Conservation (phyloP, 2,888 invertebrate species). For the Sialis lutaria region DNA sequence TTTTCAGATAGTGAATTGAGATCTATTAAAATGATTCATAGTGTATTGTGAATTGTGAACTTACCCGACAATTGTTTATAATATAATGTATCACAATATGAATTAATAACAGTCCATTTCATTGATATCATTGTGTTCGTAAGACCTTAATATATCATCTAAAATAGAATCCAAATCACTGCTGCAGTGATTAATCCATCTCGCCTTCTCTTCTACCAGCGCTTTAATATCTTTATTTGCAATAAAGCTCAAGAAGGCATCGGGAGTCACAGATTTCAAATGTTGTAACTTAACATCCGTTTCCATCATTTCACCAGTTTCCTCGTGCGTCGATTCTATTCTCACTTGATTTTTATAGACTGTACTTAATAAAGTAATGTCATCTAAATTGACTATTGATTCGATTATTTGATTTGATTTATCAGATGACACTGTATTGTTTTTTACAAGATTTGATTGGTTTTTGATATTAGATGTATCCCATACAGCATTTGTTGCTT, state of each 20-base stretch:
- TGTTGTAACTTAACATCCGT: slow-evolving; percentile 17
- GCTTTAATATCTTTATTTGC: slow-evolving; percentile 39
- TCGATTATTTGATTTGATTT: slow-evolving; percentile 35
- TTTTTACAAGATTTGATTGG: background rate
- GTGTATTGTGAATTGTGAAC: too few relatives aligned
- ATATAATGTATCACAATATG: slow-evolving; percentile 2
- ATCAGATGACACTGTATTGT: slow-evolving; percentile 11
- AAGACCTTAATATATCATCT: slow-evolving; percentile 53
- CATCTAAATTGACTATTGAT: slow-evolving; percentile 41
- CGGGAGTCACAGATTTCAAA: slow-evolving; percentile 28
- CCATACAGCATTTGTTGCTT: slow-evolving; percentile 1
- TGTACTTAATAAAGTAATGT: slow-evolving; percentile 39
- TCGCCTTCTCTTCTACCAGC: slow-evolving; percentile 37
- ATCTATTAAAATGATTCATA: too few relatives aligned
- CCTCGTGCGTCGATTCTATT: slow-evolving; percentile 12
- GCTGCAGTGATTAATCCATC: slow-evolving; percentile 50
- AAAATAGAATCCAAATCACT: slow-evolving; percentile 49
- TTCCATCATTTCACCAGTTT: slow-evolving; percentile 16
- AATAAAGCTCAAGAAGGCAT: slow-evolving; percentile 39
- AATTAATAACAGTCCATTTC: slow-evolving; percentile 52
- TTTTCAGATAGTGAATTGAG: too few relatives aligned
- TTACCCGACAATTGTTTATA: background rate
- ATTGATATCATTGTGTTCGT: slow-evolving; percentile 36
- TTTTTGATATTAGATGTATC: background rate
- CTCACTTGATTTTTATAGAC: slow-evolving; percentile 38